Base-by-base conservation (phyloP, 2,797 vertebrate species). In the Urosaurus nigricauda region DNA sequence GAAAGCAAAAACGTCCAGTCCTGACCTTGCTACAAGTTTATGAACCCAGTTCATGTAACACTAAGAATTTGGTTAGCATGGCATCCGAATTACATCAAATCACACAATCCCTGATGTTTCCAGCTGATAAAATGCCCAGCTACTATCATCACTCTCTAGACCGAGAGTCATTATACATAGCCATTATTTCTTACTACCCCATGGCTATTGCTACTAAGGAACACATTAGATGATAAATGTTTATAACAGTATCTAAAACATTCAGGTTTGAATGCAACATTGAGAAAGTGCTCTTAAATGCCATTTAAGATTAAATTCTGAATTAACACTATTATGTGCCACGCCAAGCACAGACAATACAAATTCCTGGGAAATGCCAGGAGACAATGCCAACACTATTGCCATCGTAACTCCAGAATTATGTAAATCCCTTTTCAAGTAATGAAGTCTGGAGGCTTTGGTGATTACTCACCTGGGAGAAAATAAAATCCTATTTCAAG, bases 401-500 rank as follows among this genome's bases (percentile, higher is more conserved):
- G 89, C 89, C 93, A 94, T 88, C 89, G 83, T 82, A 91, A 88
- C 92, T 91, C 88, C 84, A 24, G 91, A 87, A 19, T 86, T 90
- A 51, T 87, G 90, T 91, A 35, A 13, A 92, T 60, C 84, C 51
- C 89, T 78, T 92, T 88, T 92, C 82, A 89, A 94, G 90, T 83
- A 90, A 89, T 88, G 47, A 87, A 60, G 26, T 0, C 63, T 91
- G 86, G 87, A 90, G 89, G 73, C 91, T 91, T 90, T 94, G 94
- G 94, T 95, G 58, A 97, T 82, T 85, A 96, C 83, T 96, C 65
- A 96, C 96, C 95, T 95, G 93, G 92, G 95, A 91, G 94, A 26
- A 19, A 37, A 71, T n/a, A 63, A 43, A 35, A 85, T 91, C 87
- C 89, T 0, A 1, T 32, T 84, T 73, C 87, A 85, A 24, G 58